Evolutionary conservation across 2,888 invertebrate species (phyloP).

Genomic region (Hydriomena furcata): DNA sequence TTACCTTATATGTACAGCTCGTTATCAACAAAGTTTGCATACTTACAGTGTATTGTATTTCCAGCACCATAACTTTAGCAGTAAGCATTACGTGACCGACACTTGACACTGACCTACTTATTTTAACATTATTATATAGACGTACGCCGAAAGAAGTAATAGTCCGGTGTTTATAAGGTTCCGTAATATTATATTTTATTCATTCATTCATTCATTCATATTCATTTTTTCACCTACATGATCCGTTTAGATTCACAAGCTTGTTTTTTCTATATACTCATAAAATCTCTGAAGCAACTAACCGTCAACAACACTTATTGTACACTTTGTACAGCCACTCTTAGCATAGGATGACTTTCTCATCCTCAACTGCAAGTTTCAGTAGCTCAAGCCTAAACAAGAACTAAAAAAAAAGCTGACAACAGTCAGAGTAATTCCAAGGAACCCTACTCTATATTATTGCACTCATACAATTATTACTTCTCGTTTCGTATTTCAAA

Average conservation of each 20-base stretch:
- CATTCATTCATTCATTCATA: too few relatives aligned
- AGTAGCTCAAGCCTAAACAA: too few relatives aligned
- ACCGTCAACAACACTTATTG: too few relatives aligned
- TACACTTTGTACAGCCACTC: too few relatives aligned
- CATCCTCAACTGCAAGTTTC: too few relatives aligned
- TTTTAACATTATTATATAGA: slow-evolving; percentile 37
- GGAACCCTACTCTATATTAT: slow-evolving; percentile 41
- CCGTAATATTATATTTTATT: slow-evolving; percentile 39
- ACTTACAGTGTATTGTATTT: slow-evolving; percentile 66
- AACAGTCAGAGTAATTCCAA: background rate
- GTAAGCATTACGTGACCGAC: slow-evolving; percentile 75
- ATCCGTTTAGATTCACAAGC: too few relatives aligned
- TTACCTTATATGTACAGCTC: slow-evolving; percentile 3
- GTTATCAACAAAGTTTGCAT: slow-evolving; percentile 14
- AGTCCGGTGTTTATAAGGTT: slow-evolving; percentile 31
- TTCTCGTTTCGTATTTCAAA: slow-evolving; percentile 65
- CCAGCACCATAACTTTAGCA: slow-evolving; percentile 67
- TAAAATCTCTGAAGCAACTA: too few relatives aligned
- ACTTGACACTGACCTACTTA: slow-evolving; percentile 72
- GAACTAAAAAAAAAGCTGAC: too few relatives aligned
- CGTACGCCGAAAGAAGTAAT: slow-evolving; percentile 20
- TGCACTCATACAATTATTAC: slow-evolving; percentile 48
- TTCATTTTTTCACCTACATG: too few relatives aligned
- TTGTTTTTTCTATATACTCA: too few relatives aligned
- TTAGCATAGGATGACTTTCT: too few relatives aligned